phyloP scores from a whole-genome alignment of 2,113 vertebrate genomes.

The Ptilonorhynchus violaceus region DNA sequence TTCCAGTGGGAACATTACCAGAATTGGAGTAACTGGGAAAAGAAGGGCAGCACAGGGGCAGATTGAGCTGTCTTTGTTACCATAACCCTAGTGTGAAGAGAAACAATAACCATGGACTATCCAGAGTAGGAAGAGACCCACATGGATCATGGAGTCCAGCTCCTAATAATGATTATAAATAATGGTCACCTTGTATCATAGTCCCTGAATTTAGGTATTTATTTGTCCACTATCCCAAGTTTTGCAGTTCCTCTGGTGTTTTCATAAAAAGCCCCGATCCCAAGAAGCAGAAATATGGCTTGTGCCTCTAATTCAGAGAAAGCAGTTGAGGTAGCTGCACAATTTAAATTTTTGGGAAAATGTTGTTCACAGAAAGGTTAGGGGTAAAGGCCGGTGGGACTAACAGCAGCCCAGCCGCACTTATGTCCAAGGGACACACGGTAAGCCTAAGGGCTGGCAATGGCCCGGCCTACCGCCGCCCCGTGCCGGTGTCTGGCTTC shows the following conservation, averaged over 20 bases:
- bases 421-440: rapidly evolving
- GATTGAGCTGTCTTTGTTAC: neutral
- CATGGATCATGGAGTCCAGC: neutral
- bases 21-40: neutral
- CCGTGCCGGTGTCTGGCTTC: neutral
- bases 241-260: neutral
- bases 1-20: neutral
- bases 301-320: neutral
- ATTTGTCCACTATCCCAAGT: too few species aligned
- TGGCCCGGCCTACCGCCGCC: neutral
- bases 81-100: neutral
- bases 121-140: neutral
- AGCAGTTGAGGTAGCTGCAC: too few species aligned
- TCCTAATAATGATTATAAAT: neutral
- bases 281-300: neutral
- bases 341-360: neutral
- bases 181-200: neutral
- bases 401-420: rapidly evolving
- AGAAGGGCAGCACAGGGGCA: neutral
- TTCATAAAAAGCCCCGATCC: neutral
- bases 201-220: neutral
- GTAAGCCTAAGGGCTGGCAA: neutral
- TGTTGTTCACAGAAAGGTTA: too few species aligned
- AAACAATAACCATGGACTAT: neutral
- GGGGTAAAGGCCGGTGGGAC: neutral